Percentiles rank a stretch among this genome's conserved stretches.
Evolutionary conservation across 2,113 vertebrate species (phyloP).

Genomic region (Dipodomys merriami): DNA sequence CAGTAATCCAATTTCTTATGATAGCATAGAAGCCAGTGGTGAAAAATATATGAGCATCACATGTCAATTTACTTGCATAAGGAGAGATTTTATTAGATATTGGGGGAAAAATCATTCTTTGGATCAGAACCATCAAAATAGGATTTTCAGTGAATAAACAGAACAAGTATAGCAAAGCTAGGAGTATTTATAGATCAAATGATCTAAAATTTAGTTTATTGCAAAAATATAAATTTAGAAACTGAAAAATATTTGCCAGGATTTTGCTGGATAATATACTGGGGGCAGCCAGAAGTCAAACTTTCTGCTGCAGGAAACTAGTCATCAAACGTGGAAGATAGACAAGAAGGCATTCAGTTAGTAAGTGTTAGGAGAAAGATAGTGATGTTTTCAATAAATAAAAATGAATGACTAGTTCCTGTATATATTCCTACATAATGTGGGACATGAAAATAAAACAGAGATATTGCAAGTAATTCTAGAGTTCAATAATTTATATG

Average conservation of each 20-base stretch:
- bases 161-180: not conserved
- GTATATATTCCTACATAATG: not conserved
- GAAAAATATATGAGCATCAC: not conserved
- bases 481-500: slow-evolving; percentile 31
- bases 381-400: not conserved
- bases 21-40: not conserved
- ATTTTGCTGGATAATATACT: not conserved
- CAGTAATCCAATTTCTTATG: not conserved
- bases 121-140: not conserved
- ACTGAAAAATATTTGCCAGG: not conserved
- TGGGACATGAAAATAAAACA: not conserved
- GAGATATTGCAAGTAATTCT: not conserved
- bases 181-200: not conserved
- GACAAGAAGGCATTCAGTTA: not conserved
- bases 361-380: not conserved
- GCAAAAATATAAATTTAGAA: slow-evolving; percentile 7
- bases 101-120: not conserved
- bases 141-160: not conserved
- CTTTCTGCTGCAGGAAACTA: not conserved
- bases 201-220: not conserved
- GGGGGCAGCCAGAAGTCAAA: not conserved
- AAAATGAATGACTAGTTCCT: not conserved
- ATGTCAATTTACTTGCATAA: not conserved
- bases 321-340: not conserved
- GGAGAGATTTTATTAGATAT: not conserved